phyloP scores from a whole-genome alignment of 2,113 vertebrate species.

The Eupsittula cactorum region DNA sequence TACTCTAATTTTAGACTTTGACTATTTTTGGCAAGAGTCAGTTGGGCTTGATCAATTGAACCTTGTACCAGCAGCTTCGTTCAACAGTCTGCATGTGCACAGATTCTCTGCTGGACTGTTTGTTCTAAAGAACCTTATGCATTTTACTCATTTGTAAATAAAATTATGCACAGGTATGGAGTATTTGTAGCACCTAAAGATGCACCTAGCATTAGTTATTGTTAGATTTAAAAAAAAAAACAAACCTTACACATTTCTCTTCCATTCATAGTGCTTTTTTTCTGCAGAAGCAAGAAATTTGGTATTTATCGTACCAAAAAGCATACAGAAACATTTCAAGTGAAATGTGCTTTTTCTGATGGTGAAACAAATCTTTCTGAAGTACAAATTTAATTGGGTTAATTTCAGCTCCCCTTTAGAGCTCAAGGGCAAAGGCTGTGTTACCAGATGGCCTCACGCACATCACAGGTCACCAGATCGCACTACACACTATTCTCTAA shows the following conservation, averaged over 20 bases:
- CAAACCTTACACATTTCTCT: background rate
- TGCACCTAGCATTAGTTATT: background rate
- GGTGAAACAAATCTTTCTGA: background rate
- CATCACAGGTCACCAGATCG: background rate
- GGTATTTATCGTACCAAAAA: background rate
- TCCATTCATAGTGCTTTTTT: background rate
- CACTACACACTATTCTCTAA: background rate
- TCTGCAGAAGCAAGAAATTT: background rate
- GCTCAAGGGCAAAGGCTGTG: background rate
- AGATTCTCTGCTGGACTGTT: background rate
- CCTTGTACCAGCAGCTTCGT: constrained; percentile 37
- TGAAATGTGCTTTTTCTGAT: background rate
- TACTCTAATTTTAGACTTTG: constrained; percentile 66
- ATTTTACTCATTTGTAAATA: background rate
- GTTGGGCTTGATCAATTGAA: constrained; percentile 48
- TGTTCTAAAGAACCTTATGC: background rate
- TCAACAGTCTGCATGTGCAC: background rate
- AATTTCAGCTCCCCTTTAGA: background rate
- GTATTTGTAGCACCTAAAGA: background rate
- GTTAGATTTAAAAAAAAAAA: background rate
- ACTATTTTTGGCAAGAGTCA: constrained; percentile 55
- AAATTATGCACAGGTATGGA: background rate
- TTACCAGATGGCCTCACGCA: background rate
- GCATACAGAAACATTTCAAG: background rate
- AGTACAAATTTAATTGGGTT: background rate